phyloP scores from a whole-genome alignment of 2,797 vertebrate genomes.

The Clarias fuscus region DNA sequence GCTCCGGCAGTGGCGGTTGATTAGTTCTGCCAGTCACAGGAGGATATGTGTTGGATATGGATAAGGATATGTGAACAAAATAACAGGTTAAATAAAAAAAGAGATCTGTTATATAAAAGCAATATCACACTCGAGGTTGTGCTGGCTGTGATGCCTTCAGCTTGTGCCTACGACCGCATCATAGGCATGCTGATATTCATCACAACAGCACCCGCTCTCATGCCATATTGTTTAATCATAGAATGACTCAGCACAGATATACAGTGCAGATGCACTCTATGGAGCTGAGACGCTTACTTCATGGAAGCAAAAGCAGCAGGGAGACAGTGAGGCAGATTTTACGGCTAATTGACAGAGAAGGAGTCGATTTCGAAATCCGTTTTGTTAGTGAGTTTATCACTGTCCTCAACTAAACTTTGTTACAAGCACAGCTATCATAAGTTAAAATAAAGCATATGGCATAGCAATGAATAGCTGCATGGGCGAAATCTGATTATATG shows the following conservation, averaged over 20 bases:
- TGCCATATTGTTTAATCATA: too few relatives aligned
- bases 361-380: background rate
- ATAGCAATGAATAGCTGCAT: background rate
- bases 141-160: too few relatives aligned
- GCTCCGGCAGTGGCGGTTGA: too few relatives aligned
- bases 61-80: too few relatives aligned
- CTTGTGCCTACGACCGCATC: too few relatives aligned
- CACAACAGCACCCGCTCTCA: too few relatives aligned
- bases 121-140: too few relatives aligned
- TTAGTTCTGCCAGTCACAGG: too few relatives aligned
- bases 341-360: background rate
- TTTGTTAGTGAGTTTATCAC: background rate
- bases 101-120: too few relatives aligned
- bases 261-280: background rate
- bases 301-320: background rate
- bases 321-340: constrained; percentile 11
- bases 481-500: background rate
- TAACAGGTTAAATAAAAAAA: too few relatives aligned
- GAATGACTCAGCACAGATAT: background rate
- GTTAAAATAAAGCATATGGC: background rate
- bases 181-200: too few relatives aligned
- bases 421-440: background rate
- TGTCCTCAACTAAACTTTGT: background rate
- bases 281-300: background rate
- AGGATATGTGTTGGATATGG: too few relatives aligned